These are phyloP conservation scores for Calameuta filiformis DNA, from an alignment of 2,888 invertebrate genomes.

Conservation along the genomic window DNA sequence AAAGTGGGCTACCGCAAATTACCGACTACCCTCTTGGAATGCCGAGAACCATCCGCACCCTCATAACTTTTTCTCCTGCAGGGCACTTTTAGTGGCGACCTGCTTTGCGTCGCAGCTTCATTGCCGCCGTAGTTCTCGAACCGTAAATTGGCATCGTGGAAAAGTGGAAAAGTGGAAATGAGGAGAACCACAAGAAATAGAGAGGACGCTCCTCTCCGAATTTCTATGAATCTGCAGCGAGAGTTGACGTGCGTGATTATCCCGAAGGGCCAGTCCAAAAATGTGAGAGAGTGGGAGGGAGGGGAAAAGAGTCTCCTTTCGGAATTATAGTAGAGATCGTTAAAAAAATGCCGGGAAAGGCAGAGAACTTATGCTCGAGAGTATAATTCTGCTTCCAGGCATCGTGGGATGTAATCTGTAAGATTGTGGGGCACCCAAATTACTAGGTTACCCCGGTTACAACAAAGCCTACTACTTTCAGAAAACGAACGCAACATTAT, in stretches of 20 bases:
- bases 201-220: neutral
- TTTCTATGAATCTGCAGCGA: neutral
- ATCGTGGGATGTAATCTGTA: constrained; percentile 17
- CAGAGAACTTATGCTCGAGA: neutral
- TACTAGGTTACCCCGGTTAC: constrained; percentile 10
- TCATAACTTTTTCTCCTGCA: neutral
- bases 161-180: neutral
- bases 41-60: neutral
- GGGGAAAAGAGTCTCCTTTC: neutral
- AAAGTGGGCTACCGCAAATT: constrained; percentile 36
- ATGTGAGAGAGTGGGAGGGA: neutral
- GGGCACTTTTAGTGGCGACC: neutral
- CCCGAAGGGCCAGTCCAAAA: neutral
- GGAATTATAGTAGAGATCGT: neutral
- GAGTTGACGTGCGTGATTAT: neutral
- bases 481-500: constrained; percentile 46
- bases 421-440: constrained; percentile 22
- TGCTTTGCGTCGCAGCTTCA: neutral
- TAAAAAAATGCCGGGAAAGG: neutral
- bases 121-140: neutral
- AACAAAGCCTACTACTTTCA: constrained; percentile 34
- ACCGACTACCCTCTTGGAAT: constrained; percentile 1
- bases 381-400: constrained; percentile 1
- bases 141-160: neutral
- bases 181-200: constrained; percentile 3